Evolutionary conservation across 2,113 vertebrate genomes (phyloP).

Genomic region (Cephalophus harveyi): DNA sequence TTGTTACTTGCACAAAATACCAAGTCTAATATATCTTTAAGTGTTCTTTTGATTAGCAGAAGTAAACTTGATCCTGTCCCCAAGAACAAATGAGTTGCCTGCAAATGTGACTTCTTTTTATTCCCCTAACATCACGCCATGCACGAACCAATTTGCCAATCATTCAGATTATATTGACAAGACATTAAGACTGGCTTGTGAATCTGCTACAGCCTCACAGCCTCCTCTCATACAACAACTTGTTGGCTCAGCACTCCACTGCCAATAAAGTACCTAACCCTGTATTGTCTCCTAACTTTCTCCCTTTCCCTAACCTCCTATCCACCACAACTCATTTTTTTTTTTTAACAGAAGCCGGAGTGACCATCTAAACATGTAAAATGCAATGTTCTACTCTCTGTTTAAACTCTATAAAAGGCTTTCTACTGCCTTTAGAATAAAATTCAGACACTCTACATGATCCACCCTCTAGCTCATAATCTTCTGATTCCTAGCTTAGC

Average conservation of each 20-base stretch:
- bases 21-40: constrained; percentile 25
- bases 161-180: neutral
- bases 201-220: neutral
- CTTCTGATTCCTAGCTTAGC: neutral
- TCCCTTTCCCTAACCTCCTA: neutral
- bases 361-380: neutral
- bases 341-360: neutral
- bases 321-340: neutral
- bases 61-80: constrained; percentile 6
- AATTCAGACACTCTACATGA: neutral
- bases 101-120: neutral
- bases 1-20: constrained; percentile 29
- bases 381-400: neutral
- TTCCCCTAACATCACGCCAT: neutral
- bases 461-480: neutral
- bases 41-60: constrained; percentile 32
- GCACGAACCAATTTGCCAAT: neutral
- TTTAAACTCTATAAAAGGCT: neutral
- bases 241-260: neutral
- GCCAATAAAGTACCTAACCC: neutral
- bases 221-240: neutral
- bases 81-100: constrained; percentile 23
- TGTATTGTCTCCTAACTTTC: neutral
- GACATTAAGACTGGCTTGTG: neutral
- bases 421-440: constrained; percentile 10